These are phyloP conservation scores for Anthophora plumipes DNA, from an alignment of 2,888 invertebrate species.

Conservation along the genomic window DNA sequence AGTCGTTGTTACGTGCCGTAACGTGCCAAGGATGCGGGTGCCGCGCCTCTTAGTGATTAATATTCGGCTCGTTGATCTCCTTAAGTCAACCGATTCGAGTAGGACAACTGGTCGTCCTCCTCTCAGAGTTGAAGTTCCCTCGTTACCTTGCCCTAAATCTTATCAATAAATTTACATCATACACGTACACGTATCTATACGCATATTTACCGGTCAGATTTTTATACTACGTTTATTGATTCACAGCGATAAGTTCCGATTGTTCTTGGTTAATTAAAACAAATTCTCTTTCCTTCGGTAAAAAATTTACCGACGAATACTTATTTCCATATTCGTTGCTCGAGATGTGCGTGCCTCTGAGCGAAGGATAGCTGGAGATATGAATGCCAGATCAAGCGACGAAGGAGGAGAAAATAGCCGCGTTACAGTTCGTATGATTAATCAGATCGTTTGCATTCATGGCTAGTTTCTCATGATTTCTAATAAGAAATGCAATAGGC, in stretches of 20 bases:
- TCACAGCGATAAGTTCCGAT: conserved; percentile 21
- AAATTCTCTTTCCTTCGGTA: conserved; percentile 10
- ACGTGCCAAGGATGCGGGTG: conserved; percentile 74
- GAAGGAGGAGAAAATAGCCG: conserved; percentile 37
- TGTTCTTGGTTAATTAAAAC: conserved; percentile 13
- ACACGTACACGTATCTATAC: not conserved
- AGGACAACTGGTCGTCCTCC: conserved; percentile 63
- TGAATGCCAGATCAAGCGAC: conserved; percentile 45
- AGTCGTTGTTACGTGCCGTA: conserved; percentile 70
- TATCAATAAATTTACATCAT: conserved; percentile 2
- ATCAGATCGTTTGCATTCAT: conserved; percentile 13
- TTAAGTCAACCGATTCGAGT: conserved; percentile 43
- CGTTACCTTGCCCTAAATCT: conserved; percentile 58
- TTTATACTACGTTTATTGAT: not conserved
- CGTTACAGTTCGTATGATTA: conserved; percentile 32
- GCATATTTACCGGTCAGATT: not conserved
- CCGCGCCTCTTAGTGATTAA: conserved; percentile 64
- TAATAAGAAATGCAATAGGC: not conserved
- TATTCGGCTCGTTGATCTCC: conserved; percentile 65
- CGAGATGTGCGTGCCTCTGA: conserved; percentile 25
- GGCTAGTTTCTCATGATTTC: conserved; percentile 30
- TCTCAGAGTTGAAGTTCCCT: conserved; percentile 34
- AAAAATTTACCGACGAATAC: conserved; percentile 43
- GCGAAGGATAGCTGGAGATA: conserved; percentile 56
- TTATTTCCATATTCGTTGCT: conserved; percentile 25